Conservation (phyloP, 1,140 invertebrate species). For the Drosophila funebris region DNA sequence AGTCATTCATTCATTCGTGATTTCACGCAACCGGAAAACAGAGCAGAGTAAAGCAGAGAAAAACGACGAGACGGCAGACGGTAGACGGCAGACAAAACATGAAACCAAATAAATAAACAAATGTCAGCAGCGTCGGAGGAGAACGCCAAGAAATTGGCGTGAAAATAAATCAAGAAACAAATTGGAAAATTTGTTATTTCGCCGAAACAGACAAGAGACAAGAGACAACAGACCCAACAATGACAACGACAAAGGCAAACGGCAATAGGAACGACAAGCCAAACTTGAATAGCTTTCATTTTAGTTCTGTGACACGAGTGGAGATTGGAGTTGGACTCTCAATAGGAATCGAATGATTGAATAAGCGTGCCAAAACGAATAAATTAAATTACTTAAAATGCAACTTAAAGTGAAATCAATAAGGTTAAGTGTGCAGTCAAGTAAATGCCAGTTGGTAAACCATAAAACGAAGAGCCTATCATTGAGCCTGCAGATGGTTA, state of each 20-base stretch:
- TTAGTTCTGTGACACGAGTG: neutral
- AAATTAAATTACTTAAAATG: neutral
- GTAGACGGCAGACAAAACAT: slow-evolving; percentile 71
- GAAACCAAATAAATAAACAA: slow-evolving; percentile 81
- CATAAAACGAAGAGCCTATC: no score
- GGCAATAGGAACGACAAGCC: neutral
- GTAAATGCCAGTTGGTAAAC: neutral
- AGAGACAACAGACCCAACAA: neutral
- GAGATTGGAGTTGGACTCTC: neutral
- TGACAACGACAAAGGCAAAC: neutral
- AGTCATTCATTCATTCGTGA: slow-evolving; percentile 81
- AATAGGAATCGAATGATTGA: neutral
- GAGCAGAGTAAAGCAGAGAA: slow-evolving; percentile 23
- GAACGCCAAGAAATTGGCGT: slow-evolving; percentile 77
- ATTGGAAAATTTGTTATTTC: slow-evolving; percentile 80
- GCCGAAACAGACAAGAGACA: slow-evolving; percentile 39
- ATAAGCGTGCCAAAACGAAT: neutral
- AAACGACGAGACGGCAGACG: slow-evolving; percentile 57
- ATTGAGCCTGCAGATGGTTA: no score
- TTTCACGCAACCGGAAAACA: slow-evolving; percentile 66
- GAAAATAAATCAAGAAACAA: slow-evolving; percentile 82
- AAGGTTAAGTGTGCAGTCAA: no score
- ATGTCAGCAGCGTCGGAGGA: slow-evolving; percentile 67
- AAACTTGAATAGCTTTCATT: slow-evolving; percentile 18
- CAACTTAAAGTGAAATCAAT: neutral